These are phyloP conservation scores for Argyrosomus regius DNA, from an alignment of 2,797 vertebrate genomes.

Conservation along the genomic window DNA sequence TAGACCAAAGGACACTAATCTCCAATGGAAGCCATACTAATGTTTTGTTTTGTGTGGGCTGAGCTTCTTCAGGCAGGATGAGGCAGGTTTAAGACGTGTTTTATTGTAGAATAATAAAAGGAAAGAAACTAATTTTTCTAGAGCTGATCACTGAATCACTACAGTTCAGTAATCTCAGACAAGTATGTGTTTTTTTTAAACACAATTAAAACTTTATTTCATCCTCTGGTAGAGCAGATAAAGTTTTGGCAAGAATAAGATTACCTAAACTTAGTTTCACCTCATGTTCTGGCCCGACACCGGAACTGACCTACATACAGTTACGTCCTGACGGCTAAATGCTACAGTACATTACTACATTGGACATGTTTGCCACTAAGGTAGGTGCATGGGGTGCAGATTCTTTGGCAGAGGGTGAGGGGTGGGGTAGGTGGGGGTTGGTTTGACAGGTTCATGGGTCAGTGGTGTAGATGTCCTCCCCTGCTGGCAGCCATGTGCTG, in stretches of 20 bases:
- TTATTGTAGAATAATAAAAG: not conserved
- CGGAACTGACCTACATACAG: conserved; percentile 16
- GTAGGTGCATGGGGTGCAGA: not conserved
- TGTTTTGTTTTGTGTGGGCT: not conserved
- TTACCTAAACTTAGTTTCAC: conserved; percentile 3
- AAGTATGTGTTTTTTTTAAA: not conserved
- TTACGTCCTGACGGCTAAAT: conserved; percentile 17
- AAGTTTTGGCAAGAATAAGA: not conserved
- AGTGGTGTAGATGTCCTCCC: conserved; percentile 60
- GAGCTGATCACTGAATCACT: not conserved
- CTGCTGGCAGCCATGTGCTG: conserved; percentile 65
- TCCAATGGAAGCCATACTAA: not conserved
- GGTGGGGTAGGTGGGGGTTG: not conserved
- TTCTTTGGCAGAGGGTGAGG: not conserved
- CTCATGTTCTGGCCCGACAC: conserved; percentile 2
- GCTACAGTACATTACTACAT: not conserved
- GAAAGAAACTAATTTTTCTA: not conserved
- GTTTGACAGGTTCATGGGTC: conserved; percentile 72
- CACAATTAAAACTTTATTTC: not conserved
- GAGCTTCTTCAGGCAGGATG: not conserved
- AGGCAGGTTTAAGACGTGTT: not conserved
- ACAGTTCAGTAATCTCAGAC: not conserved
- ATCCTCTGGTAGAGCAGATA: not conserved
- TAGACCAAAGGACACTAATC: not conserved
- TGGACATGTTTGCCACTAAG: conserved; percentile 13